Evolutionary conservation across 2,113 vertebrate species (phyloP).

Genomic region (Otus sunia): DNA sequence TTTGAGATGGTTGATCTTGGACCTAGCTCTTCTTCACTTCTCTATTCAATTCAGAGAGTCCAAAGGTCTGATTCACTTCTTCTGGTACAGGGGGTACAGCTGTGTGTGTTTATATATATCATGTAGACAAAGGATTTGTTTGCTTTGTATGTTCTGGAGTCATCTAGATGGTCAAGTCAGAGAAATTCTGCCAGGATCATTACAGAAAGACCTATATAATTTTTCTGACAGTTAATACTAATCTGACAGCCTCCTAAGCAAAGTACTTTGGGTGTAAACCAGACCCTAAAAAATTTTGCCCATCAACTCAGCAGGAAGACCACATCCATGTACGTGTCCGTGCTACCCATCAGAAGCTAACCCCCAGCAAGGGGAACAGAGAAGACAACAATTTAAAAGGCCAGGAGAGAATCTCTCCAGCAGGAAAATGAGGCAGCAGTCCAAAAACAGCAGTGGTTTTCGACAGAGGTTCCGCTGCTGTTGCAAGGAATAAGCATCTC

Average conservation of each 20-base stretch:
- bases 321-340: fast-evolving
- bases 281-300: not conserved
- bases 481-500: not conserved
- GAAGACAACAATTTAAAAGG: not conserved
- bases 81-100: not conserved
- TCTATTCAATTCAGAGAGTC: not conserved
- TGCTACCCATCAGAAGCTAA: not conserved
- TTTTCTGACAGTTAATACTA: not conserved
- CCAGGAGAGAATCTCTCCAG: not conserved
- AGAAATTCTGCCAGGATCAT: not conserved
- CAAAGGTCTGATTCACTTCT: not conserved
- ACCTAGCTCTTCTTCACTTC: not conserved
- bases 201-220: not conserved
- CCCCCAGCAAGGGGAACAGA: not conserved
- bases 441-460: not conserved
- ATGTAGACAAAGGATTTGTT: not conserved
- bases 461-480: not conserved
- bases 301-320: not conserved
- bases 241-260: not conserved
- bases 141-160: not conserved
- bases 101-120: not conserved
- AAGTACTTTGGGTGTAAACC: not conserved
- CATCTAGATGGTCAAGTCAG: not conserved
- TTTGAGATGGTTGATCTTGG: not conserved
- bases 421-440: not conserved